These are phyloP conservation scores for Glyphotaelius pellucidus DNA, from an alignment of 2,888 invertebrate species.

Conservation along the genomic window DNA sequence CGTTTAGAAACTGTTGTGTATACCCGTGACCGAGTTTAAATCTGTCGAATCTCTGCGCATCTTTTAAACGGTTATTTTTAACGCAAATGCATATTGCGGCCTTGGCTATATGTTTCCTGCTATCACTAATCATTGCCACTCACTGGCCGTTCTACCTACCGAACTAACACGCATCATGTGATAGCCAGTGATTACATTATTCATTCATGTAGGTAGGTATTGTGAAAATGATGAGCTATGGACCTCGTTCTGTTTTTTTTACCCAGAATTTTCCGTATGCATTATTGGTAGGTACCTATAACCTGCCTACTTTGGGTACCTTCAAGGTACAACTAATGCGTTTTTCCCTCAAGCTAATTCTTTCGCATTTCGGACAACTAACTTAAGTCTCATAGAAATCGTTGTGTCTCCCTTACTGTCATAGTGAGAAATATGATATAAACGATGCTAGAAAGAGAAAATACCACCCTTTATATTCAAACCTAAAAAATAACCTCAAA, in stretches of 20 bases:
- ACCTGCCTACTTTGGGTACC: too few relatives aligned
- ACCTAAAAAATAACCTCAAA: too few relatives aligned
- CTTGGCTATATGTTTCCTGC: background rate
- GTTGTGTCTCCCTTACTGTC: too few relatives aligned
- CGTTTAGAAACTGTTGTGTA: conserved; percentile 8
- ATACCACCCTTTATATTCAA: too few relatives aligned
- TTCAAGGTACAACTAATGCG: too few relatives aligned
- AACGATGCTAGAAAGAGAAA: too few relatives aligned
- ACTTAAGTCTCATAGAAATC: too few relatives aligned
- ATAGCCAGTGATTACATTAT: background rate
- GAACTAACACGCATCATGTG: background rate
- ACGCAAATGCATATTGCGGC: conserved; percentile 28
- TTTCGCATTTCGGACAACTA: too few relatives aligned
- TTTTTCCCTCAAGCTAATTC: too few relatives aligned
- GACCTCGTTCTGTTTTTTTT: background rate
- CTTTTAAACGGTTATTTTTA: conserved; percentile 4
- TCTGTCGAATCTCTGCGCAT: background rate
- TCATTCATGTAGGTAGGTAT: background rate
- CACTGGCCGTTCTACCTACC: background rate
- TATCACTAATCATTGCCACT: background rate
- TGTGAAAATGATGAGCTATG: background rate
- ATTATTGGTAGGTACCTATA: background rate
- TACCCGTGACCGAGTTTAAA: background rate
- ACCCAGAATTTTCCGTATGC: background rate
- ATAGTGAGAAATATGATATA: too few relatives aligned